Evolutionary conservation across 2,888 invertebrate species (phyloP).

Genomic region (Podabrus alpinus): DNA sequence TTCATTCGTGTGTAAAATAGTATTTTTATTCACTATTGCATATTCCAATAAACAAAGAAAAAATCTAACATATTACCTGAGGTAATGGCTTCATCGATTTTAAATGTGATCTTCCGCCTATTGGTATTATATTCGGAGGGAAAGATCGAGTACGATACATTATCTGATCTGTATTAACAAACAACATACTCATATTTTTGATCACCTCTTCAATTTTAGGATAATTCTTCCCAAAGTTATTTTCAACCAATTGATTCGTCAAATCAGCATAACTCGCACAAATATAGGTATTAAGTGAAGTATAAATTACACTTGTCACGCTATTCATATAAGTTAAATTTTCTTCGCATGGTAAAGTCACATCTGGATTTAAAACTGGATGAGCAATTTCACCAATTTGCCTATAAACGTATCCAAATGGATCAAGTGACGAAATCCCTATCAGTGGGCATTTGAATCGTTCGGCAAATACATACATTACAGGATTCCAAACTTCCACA

Average conservation of each 20-base stretch:
- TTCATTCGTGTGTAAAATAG: too few species aligned
- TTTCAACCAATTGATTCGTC: slow-evolving; percentile 19
- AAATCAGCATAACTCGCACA: background rate
- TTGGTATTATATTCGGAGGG: slow-evolving; percentile 45
- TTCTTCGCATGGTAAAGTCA: background rate
- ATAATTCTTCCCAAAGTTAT: slow-evolving; percentile 44
- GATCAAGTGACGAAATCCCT: background rate
- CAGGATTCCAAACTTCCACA: background rate
- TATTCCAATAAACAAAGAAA: too few species aligned
- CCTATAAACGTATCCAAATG: background rate
- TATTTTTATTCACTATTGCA: too few species aligned
- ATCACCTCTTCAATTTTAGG: slow-evolving; percentile 39
- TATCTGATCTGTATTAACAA: slow-evolving; percentile 46
- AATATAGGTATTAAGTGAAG: background rate
- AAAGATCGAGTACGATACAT: slow-evolving; percentile 44
- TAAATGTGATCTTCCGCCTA: slow-evolving; percentile 45
- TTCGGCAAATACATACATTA: background rate
- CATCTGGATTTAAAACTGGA: background rate
- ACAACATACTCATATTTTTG: slow-evolving; percentile 45
- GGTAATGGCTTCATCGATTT: slow-evolving; percentile 37
- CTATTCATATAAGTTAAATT: background rate
- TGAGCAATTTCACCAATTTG: background rate
- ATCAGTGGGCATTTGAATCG: background rate
- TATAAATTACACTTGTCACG: background rate
- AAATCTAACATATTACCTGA: slow-evolving; percentile 35